A percentile compares a stretch with the other conserved stretches of the same genome.
Evolutionary conservation across 2,113 vertebrate genomes (phyloP).

Genomic region (Rhizomys pruinosus): DNA sequence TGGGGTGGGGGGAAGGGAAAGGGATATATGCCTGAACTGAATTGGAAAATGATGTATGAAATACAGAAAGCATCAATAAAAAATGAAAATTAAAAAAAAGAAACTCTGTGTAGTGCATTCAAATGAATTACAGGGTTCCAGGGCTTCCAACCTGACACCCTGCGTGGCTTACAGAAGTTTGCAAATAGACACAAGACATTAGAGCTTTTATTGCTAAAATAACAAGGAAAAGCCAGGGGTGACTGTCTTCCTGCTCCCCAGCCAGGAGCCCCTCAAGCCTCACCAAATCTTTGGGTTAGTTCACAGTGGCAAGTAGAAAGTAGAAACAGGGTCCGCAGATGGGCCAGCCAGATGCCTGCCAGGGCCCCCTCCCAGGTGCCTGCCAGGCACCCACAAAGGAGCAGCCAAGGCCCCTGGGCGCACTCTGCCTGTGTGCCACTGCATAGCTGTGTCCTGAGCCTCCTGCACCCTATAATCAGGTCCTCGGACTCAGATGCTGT

Average conservation of each 20-base stretch:
- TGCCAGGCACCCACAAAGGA: not conserved
- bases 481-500: not conserved
- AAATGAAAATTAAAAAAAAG: too few species aligned
- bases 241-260: not conserved
- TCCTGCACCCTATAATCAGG: not conserved
- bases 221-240: not conserved
- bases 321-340: not conserved
- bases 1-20: too few species aligned
- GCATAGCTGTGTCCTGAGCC: not conserved
- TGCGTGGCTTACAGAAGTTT: constrained; percentile 39
- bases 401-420: not conserved
- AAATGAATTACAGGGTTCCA: not conserved
- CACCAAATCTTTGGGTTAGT: rapidly evolving
- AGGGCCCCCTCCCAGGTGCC: not conserved
- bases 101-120: constrained; percentile 65
- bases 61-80: too few species aligned
- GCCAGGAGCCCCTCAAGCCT: not conserved
- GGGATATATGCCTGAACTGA: too few species aligned
- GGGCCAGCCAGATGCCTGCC: not conserved
- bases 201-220: constrained; percentile 59
- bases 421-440: not conserved
- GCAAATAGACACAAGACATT: constrained; percentile 29
- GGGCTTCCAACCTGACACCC: constrained; percentile 59
- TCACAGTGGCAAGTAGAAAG: not conserved
- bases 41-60: too few species aligned